Evolutionary conservation across 2,888 invertebrate genomes (phyloP).

Genomic region (Antitype chi): DNA sequence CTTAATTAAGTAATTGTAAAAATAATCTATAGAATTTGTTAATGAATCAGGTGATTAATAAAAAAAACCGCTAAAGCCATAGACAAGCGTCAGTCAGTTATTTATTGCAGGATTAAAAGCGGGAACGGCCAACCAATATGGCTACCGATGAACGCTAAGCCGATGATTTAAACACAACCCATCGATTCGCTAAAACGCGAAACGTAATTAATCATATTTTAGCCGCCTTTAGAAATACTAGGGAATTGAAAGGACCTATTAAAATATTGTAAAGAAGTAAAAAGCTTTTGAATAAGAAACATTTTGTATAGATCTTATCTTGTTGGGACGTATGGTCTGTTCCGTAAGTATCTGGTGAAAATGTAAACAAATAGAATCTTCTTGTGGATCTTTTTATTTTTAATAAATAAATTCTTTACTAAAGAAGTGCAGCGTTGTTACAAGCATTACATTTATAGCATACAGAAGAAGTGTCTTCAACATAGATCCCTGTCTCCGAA

Average conservation of each 20-base stretch:
- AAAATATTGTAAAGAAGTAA: slow-evolving; percentile 50
- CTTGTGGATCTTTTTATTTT: too few species aligned
- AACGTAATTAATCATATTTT: slow-evolving; percentile 84
- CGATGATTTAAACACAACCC: slow-evolving; percentile 85
- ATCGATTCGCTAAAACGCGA: slow-evolving; percentile 81
- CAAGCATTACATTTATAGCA: too few species aligned
- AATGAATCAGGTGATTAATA: slow-evolving; percentile 54
- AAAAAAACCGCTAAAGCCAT: slow-evolving; percentile 70
- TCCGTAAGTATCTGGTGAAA: not conserved
- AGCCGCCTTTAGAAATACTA: slow-evolving; percentile 75
- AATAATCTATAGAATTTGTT: slow-evolving; percentile 40
- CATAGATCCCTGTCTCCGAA: too few species aligned
- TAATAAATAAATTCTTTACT: too few species aligned
- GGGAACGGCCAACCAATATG: slow-evolving; percentile 80
- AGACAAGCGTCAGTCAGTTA: slow-evolving; percentile 82
- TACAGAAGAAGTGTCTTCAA: too few species aligned
- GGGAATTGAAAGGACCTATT: slow-evolving; percentile 66
- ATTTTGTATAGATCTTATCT: slow-evolving; percentile 60
- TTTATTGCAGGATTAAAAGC: slow-evolving; percentile 85
- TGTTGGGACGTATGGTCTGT: not conserved
- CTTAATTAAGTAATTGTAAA: slow-evolving; percentile 25
- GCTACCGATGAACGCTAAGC: slow-evolving; percentile 79
- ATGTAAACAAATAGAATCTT: not conserved
- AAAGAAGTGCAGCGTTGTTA: too few species aligned
- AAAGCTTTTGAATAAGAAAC: slow-evolving; percentile 50